phyloP scores from a whole-genome alignment of 2,797 vertebrate species.

The Coreius guichenoti region DNA sequence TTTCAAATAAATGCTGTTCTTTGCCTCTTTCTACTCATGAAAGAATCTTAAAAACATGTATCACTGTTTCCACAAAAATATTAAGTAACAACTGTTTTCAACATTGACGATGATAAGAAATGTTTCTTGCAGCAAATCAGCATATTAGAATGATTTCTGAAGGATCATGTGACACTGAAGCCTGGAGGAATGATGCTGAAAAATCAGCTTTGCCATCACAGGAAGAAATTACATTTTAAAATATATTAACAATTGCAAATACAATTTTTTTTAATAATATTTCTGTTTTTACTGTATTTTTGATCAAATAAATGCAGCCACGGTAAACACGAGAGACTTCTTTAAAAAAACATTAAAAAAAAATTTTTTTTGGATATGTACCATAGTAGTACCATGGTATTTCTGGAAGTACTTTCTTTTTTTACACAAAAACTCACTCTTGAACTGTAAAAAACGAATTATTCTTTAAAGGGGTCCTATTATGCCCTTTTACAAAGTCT shows the following conservation, averaged over 20 bases:
- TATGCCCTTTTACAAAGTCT: no score
- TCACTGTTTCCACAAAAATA: neutral
- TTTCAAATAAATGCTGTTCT: slow-evolving; percentile 1
- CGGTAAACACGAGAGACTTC: neutral
- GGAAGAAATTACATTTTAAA: no score
- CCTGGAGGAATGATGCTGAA: no score
- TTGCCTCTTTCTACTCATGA: neutral
- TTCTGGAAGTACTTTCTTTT: neutral
- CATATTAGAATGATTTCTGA: neutral
- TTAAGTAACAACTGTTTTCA: neutral
- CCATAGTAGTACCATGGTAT: neutral
- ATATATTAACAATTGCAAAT: no score
- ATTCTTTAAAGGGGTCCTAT: neutral
- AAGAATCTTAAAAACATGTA: neutral
- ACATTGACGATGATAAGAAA: neutral
- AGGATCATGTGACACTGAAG: neutral
- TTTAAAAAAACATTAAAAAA: no score
- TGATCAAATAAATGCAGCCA: neutral
- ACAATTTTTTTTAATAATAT: no score
- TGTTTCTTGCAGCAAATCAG: neutral
- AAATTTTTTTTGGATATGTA: neutral
- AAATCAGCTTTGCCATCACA: no score
- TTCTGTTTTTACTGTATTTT: no score
- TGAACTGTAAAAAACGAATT: neutral
- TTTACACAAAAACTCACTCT: neutral